Conservation (phyloP, 2,888 invertebrate genomes). For the Nudaria mundana region DNA sequence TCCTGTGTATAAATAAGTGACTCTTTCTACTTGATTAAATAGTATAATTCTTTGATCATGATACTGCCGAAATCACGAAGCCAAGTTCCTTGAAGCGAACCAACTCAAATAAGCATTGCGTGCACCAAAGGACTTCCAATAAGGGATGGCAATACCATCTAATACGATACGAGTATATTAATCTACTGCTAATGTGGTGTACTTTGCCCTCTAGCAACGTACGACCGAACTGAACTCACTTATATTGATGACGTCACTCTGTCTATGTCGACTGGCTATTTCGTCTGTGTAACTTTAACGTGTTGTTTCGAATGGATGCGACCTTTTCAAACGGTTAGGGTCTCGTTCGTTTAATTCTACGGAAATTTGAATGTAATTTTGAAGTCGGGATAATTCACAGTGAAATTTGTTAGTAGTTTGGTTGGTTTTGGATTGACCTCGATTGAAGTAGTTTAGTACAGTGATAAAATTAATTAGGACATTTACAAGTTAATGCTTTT, state of each 20-base stretch:
- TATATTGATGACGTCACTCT: conserved; percentile 71
- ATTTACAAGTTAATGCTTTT: background rate
- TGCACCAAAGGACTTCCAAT: conserved; percentile 67
- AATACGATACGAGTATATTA: conserved; percentile 59
- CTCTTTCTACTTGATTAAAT: conserved; percentile 35
- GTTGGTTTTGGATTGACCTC: conserved; percentile 19
- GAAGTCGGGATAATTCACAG: conserved; percentile 34
- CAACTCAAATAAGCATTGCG: conserved; percentile 61
- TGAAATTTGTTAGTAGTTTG: conserved; percentile 31
- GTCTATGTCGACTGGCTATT: conserved; percentile 64
- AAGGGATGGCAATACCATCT: conserved; percentile 44
- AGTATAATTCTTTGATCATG: conserved; percentile 36
- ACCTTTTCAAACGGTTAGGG: conserved; percentile 48
- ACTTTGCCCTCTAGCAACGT: conserved; percentile 50
- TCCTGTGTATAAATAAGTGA: conserved; percentile 32
- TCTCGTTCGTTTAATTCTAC: conserved; percentile 47
- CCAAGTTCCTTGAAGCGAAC: conserved; percentile 44
- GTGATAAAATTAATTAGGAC: background rate
- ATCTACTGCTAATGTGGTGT: conserved; percentile 72
- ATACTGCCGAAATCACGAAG: conserved; percentile 35
- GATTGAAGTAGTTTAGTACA: conserved; percentile 16
- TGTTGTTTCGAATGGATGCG: conserved; percentile 48
- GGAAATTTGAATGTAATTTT: conserved; percentile 53
- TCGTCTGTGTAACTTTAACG: conserved; percentile 56
- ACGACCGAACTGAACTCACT: conserved; percentile 43